Base-by-base conservation (phyloP, 1,140 invertebrate genomes). In the Tetragnatha versicolor region DNA sequence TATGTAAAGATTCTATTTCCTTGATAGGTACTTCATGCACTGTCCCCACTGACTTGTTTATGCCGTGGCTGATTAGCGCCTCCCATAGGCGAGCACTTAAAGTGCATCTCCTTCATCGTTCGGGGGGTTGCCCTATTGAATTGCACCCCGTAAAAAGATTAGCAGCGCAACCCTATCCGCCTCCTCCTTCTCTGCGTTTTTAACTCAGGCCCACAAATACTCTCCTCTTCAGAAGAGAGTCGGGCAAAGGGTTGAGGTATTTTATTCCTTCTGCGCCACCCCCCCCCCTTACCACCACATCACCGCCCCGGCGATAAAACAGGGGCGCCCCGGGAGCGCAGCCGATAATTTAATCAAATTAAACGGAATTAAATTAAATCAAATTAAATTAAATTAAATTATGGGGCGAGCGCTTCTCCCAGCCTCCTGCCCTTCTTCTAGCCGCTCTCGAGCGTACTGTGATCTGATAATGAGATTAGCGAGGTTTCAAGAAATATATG, bases 401-500 rank as follows among this genome's bases (percentile, higher is more conserved):
- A 79, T 79, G 63, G 76, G 45, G 61, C n/a, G n/a, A 51, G 58
- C 60, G 42, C 39, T 79, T 79, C 63, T 25, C 61, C 33, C 47
- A 20, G 20, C 75, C 31, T 4, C 53, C 22, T 45, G 37, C 35
- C 45, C 49, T 66, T 53, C 61, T 75, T 49, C 45, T 35, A 35
- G 55, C 35, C 73, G 45, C 73, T 77, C 73, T 77, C 37, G 49
- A 61, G 70, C 70, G 76, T 69, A 37, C 63, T n/a, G 49, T 79
- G 76, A 79, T 79, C 76, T 69, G 63, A 58, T 79, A 79, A 79
- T 79, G 76, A 79, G 76, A 79, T 79, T 79, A 79, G 76, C 65
- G 60, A 61, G 76, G 63, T 79, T 79, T 79, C 76, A 79, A 79
- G 76, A 79, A 79, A 79, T 79, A 79, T 79, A 79, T 79, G 76